These are phyloP conservation scores for roundworm (Caenorhabditis elegans) DNA, from an alignment of 1,140 invertebrate genomes.

Conservation along the genomic window DNA sequence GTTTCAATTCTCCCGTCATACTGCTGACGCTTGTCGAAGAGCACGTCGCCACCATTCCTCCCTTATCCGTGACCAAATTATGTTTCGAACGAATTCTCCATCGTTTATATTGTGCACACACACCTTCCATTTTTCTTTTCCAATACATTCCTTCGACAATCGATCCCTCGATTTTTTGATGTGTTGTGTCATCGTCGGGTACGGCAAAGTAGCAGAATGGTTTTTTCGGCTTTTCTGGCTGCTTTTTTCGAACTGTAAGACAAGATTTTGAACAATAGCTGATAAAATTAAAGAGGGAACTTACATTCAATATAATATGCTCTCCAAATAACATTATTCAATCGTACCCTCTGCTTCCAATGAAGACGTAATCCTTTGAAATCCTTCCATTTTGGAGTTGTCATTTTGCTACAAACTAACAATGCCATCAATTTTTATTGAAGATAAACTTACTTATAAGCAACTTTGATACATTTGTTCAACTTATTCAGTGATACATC, in stretches of 20 bases:
- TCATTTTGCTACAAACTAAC: conserved; percentile 67
- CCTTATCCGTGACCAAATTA: conserved; percentile 46
- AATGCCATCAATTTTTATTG: neutral
- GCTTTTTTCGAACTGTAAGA: conserved; percentile 57
- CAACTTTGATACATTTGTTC: conserved; percentile 65
- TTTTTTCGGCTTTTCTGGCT: conserved; percentile 55
- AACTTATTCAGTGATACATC: conserved; percentile 65
- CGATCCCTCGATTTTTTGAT: conserved; percentile 61
- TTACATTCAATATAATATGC: conserved; percentile 99
- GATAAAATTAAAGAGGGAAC: conserved; percentile 66
- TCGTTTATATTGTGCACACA: conserved; percentile 98
- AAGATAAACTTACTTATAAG: conserved; percentile 58
- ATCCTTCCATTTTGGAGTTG: conserved; percentile 98
- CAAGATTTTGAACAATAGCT: too few relatives aligned
- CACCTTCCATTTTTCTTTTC: conserved; percentile 91
- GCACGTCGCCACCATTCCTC: conserved; percentile 41
- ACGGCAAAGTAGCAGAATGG: conserved; percentile 66
- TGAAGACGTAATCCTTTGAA: conserved; percentile 94
- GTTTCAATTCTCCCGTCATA: conserved; percentile 41
- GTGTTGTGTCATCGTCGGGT: conserved; percentile 64
- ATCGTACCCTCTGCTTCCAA: conserved; percentile 96
- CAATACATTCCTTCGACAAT: conserved; percentile 93
- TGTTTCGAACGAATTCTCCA: conserved; percentile 75
- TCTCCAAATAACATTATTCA: conserved; percentile 99
- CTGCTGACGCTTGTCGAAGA: neutral